These are phyloP conservation scores for Nymphalis io DNA, from an alignment of 1,140 invertebrate species.

Conservation along the genomic window DNA sequence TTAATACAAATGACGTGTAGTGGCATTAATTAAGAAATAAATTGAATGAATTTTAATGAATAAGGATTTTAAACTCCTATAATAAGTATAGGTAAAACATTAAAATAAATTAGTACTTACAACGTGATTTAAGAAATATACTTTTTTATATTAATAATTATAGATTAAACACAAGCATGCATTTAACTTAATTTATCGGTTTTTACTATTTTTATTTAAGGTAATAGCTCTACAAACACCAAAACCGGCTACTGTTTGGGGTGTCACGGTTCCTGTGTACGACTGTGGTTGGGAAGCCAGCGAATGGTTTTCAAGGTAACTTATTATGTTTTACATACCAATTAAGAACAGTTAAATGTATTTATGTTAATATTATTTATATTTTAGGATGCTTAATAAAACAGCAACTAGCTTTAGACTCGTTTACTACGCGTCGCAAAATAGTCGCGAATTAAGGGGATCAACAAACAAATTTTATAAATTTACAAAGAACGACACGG, in stretches of 20 bases:
- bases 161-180: no score
- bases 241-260: slow-evolving; percentile 59
- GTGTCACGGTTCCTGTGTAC: slow-evolving; percentile 77
- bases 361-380: not conserved
- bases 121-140: no score
- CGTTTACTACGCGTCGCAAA: slow-evolving; percentile 82
- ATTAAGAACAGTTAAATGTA: not conserved
- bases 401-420: slow-evolving; percentile 71
- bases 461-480: slow-evolving; percentile 53
- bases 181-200: slow-evolving; percentile 3
- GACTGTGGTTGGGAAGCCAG: slow-evolving; percentile 85
- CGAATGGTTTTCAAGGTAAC: slow-evolving; percentile 83
- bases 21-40: no score
- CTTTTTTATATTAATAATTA: no score
- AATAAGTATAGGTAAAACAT: no score
- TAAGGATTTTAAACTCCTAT: no score
- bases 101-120: no score
- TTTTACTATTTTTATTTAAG: slow-evolving; percentile 43
- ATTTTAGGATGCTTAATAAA: slow-evolving; percentile 52
- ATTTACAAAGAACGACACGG: slow-evolving; percentile 62
- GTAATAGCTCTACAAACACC: slow-evolving; percentile 49
- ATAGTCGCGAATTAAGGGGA: slow-evolving; percentile 49
- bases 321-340: not conserved
- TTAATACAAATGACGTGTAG: not conserved
- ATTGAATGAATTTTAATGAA: no score